These are phyloP conservation scores for Meloidogyne floridensis DNA, from an alignment of 1,140 invertebrate species.

Conservation along the genomic window DNA sequence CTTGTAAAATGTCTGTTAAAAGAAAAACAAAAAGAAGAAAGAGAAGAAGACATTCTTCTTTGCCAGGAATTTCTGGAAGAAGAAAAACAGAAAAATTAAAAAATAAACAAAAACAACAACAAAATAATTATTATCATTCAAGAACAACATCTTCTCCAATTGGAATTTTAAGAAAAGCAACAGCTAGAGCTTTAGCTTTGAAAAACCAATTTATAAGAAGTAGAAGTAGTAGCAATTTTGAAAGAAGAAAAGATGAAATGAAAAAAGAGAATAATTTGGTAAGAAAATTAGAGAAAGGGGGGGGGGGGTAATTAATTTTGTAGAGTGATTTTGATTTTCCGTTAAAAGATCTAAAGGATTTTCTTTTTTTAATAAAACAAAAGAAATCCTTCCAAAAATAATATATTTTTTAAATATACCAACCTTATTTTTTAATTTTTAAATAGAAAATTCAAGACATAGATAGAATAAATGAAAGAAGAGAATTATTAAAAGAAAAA, in stretches of 20 bases:
- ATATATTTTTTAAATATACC: too few relatives aligned
- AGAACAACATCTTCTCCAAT: conserved; percentile 14
- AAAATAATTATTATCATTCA: not conserved
- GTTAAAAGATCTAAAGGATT: too few relatives aligned
- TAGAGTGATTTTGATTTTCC: too few relatives aligned
- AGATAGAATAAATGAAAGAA: not conserved
- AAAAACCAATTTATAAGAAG: conserved; percentile 7
- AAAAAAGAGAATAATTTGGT: conserved; percentile 4
- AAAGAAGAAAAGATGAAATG: not conserved
- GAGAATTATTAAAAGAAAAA: not conserved
- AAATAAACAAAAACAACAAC: not conserved
- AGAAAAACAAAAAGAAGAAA: not conserved
- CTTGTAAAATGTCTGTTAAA: conserved; percentile 28
- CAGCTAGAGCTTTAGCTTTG: not conserved
- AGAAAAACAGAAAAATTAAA: conserved; percentile 7
- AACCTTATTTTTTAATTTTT: not conserved
- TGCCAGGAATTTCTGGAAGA: conserved; percentile 2
- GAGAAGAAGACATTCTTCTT: conserved; percentile 1
- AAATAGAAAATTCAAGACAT: not conserved
- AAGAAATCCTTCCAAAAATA: not conserved
- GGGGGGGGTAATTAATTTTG: too few relatives aligned
- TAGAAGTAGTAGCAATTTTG: conserved; percentile 5
- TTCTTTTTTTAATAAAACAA: too few relatives aligned
- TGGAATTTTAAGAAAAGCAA: conserved; percentile 9
- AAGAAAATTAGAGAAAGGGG: not conserved